These are phyloP conservation scores for Lepidostoma basale DNA, from an alignment of 1,140 invertebrate genomes.

Conservation along the genomic window DNA sequence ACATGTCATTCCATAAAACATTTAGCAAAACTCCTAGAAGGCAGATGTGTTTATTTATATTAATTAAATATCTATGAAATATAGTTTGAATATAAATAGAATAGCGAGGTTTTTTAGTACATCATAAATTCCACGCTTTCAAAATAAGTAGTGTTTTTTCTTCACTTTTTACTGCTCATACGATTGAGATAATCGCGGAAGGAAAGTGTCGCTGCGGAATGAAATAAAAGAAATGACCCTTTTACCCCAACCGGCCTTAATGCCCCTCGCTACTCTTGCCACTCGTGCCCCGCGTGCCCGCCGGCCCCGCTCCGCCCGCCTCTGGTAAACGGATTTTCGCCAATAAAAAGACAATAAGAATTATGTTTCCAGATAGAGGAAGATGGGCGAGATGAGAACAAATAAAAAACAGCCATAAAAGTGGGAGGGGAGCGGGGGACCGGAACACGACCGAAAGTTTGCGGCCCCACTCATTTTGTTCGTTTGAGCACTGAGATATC, in stretches of 20 bases:
- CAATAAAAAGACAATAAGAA: slow-evolving; percentile 47
- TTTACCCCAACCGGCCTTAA: neutral
- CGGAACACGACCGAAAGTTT: slow-evolving; percentile 44
- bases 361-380: slow-evolving; percentile 40
- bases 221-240: slow-evolving; percentile 11
- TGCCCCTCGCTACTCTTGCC: neutral
- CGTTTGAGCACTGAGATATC: slow-evolving; percentile 34
- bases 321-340: slow-evolving; percentile 44
- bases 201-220: slow-evolving; percentile 1
- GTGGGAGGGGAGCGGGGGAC: slow-evolving; percentile 19
- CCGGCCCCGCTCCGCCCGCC: too few relatives aligned
- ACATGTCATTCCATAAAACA: too few relatives aligned
- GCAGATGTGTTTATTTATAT: too few relatives aligned
- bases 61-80: too few relatives aligned
- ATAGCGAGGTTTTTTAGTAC: too few relatives aligned
- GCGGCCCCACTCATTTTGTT: slow-evolving; percentile 36
- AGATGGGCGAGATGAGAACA: slow-evolving; percentile 37
- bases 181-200: neutral
- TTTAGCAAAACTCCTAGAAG: too few relatives aligned
- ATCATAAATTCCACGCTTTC: too few relatives aligned
- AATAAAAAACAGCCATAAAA: slow-evolving; percentile 45
- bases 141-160: too few relatives aligned
- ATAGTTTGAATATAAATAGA: too few relatives aligned
- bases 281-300: slow-evolving; percentile 1
- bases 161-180: neutral